Percentiles rank a stretch among this genome's conserved stretches.
Evolutionary conservation across 2,113 vertebrate genomes (phyloP).

Genomic region (Solea senegalensis): DNA sequence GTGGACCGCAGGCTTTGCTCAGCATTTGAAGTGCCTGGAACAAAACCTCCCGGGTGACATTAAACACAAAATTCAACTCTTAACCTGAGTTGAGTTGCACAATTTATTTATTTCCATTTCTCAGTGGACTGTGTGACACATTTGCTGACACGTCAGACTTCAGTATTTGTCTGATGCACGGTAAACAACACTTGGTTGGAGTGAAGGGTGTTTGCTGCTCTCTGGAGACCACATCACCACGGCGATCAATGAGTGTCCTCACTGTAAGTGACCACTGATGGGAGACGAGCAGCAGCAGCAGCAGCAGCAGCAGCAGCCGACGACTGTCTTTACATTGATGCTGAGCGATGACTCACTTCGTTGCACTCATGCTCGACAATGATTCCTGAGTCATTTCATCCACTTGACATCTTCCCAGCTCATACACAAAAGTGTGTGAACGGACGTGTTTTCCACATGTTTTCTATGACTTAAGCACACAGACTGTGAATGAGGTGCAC

Average conservation of each 20-base stretch:
- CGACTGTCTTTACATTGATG: constrained; percentile 22
- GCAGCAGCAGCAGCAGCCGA: constrained; percentile 17
- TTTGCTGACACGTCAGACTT: not conserved
- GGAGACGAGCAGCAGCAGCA: constrained; percentile 21
- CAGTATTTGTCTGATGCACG: constrained; percentile 13
- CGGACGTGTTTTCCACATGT: no score
- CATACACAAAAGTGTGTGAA: not conserved
- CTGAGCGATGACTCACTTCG: constrained; percentile 18
- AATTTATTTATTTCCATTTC: not conserved
- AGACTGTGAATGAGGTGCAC: no score
- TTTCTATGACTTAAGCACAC: no score
- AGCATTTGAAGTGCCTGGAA: not conserved
- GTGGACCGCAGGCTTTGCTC: constrained; percentile 35
- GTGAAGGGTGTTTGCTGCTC: constrained; percentile 3
- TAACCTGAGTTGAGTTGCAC: not conserved
- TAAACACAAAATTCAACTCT: not conserved
- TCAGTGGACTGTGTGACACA: not conserved
- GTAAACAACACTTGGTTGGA: constrained; percentile 6
- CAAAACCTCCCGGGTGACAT: not conserved
- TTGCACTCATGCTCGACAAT: not conserved
- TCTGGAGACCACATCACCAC: constrained; percentile 29
- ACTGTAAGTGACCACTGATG: constrained; percentile 38
- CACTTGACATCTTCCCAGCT: not conserved
- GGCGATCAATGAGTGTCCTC: constrained; percentile 47
- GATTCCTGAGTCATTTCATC: not conserved